phyloP scores from a whole-genome alignment of 2,797 vertebrate genomes.

The Centropyge bicolor region DNA sequence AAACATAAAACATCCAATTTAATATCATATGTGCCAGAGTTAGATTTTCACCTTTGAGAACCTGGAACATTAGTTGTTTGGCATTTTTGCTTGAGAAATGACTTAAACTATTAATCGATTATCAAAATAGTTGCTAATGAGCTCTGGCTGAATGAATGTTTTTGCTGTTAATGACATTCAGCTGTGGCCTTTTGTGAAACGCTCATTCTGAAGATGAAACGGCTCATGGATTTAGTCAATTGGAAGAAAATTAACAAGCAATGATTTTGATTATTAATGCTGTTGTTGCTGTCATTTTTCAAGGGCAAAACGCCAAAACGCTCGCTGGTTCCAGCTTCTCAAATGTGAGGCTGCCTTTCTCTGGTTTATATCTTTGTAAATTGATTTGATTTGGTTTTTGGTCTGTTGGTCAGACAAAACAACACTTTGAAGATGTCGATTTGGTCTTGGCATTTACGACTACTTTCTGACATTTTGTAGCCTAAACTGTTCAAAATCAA shows the following conservation, averaged over 20 bases:
- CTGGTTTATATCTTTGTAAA: neutral
- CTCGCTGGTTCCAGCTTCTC: neutral
- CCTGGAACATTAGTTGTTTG: neutral
- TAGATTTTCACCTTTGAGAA: neutral
- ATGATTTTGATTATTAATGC: neutral
- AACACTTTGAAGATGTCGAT: neutral
- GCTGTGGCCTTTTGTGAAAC: neutral
- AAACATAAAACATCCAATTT: neutral
- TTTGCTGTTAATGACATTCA: neutral
- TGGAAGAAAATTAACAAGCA: neutral
- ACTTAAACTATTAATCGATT: neutral
- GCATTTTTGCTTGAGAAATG: neutral
- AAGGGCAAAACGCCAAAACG: neutral
- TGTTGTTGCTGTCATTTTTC: neutral
- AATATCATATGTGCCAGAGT: neutral
- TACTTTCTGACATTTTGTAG: neutral
- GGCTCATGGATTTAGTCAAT: neutral
- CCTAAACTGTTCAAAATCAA: too few relatives aligned
- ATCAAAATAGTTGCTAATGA: neutral
- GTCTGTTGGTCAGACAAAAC: neutral
- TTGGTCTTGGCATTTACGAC: neutral
- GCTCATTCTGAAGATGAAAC: neutral
- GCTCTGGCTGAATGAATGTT: neutral
- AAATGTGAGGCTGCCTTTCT: neutral
- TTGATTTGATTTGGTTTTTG: too few relatives aligned